phyloP scores from a whole-genome alignment of 2,888 invertebrate species.

The Meandrusa payeni region DNA sequence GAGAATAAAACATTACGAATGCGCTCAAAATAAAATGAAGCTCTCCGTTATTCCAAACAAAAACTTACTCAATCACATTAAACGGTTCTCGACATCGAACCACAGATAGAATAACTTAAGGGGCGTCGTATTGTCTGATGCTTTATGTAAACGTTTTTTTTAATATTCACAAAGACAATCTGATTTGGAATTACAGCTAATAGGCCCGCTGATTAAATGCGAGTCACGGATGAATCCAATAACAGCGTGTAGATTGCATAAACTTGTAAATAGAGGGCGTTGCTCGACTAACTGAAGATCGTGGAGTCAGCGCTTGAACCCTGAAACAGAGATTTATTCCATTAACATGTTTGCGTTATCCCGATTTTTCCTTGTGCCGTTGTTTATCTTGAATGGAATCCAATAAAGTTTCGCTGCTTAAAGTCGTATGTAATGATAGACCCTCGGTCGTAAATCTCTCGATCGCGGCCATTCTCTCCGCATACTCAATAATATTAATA shows the following conservation, averaged over 20 bases:
- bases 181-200: slow-evolving; percentile 38
- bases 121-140: slow-evolving; percentile 59
- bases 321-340: slow-evolving; percentile 60
- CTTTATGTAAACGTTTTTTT: slow-evolving; percentile 58
- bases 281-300: slow-evolving; percentile 37
- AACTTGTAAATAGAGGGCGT: slow-evolving; percentile 60
- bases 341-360: slow-evolving; percentile 43
- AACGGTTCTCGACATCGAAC: slow-evolving; percentile 29
- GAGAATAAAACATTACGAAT: slow-evolving; percentile 17
- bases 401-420: slow-evolving; percentile 31
- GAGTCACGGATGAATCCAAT: slow-evolving; percentile 65
- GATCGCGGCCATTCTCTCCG: slow-evolving; percentile 10
- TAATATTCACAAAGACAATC: slow-evolving; percentile 51
- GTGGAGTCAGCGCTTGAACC: slow-evolving; percentile 32
- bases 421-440: slow-evolving; percentile 32
- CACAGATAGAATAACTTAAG: slow-evolving; percentile 37
- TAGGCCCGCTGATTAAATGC: slow-evolving; percentile 53
- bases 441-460: slow-evolving; percentile 25
- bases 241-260: slow-evolving; percentile 61
- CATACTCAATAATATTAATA: slow-evolving; percentile 16
- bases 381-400: slow-evolving; percentile 37
- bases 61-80: slow-evolving; percentile 20
- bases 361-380: slow-evolving; percentile 34
- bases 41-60: slow-evolving; percentile 7
- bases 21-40: slow-evolving; percentile 15